These are phyloP conservation scores for Heliangelus exortis DNA, from an alignment of 2,797 vertebrate species.

Conservation along the genomic window DNA sequence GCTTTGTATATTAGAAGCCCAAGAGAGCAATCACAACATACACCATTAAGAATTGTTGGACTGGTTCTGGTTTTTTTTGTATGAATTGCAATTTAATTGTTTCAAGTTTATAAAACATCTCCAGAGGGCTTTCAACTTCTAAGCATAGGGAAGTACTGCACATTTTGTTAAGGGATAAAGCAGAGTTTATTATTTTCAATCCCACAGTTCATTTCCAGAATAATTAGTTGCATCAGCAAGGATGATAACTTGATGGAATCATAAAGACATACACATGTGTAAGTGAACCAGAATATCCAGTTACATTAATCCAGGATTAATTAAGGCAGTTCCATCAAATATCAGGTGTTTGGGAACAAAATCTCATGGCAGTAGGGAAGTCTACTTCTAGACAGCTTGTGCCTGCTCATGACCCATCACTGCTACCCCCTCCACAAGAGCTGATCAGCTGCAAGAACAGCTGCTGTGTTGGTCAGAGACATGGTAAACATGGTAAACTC, in stretches of 20 bases:
- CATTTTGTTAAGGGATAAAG: neutral
- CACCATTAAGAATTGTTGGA: neutral
- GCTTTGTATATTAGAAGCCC: neutral
- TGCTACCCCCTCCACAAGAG: neutral
- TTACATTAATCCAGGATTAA: neutral
- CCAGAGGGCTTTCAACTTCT: neutral
- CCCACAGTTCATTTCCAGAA: neutral
- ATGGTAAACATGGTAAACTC: neutral
- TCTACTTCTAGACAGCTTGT: neutral
- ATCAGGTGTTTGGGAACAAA: neutral
- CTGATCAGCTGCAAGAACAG: neutral
- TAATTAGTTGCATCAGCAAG: neutral
- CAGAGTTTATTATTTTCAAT: neutral
- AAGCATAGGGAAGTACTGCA: neutral
- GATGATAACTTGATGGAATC: neutral
- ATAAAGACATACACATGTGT: neutral
- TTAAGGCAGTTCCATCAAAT: neutral
- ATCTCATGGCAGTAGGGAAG: neutral
- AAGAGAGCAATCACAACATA: neutral
- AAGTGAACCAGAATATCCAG: neutral
- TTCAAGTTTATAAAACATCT: neutral
- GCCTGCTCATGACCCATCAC: neutral
- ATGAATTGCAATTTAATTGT: neutral
- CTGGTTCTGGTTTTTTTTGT: neutral
- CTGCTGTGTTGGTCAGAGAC: neutral